Conservation (phyloP, 2,113 vertebrate genomes). For the Fregetta grallaria region DNA sequence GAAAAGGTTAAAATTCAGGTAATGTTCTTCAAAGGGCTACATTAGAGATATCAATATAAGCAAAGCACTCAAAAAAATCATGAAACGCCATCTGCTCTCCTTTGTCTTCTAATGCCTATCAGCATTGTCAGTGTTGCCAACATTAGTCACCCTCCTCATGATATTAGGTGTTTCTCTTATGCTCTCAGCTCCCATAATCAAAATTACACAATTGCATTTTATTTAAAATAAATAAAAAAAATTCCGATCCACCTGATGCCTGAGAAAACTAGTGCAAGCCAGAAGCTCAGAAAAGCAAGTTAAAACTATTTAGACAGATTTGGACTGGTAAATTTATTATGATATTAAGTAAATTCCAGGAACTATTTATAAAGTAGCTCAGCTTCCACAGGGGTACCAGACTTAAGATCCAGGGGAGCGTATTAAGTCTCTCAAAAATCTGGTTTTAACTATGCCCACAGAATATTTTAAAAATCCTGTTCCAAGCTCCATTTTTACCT, state of each 20-base stretch:
- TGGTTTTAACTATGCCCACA: neutral
- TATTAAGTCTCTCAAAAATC: neutral
- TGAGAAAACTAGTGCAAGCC: neutral
- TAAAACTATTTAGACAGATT: neutral
- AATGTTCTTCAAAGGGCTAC: neutral
- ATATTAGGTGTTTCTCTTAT: neutral
- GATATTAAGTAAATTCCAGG: neutral
- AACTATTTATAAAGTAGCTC: neutral
- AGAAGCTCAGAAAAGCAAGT: neutral
- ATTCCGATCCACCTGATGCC: neutral
- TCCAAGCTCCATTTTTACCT: neutral
- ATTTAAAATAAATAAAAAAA: neutral
- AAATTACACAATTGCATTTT: neutral
- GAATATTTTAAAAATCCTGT: neutral
- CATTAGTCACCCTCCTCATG: slow-evolving; percentile 1
- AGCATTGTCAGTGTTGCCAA: neutral
- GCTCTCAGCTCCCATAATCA: neutral
- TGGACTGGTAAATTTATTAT: neutral
- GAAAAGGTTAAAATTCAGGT: neutral
- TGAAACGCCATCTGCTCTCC: neutral
- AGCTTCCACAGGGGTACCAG: neutral
- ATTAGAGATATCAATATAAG: neutral
- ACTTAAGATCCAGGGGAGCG: neutral
- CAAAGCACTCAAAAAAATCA: neutral
- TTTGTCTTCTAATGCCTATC: neutral